Conservation (phyloP, 2,888 invertebrate species). For the Phalera bucephala region DNA sequence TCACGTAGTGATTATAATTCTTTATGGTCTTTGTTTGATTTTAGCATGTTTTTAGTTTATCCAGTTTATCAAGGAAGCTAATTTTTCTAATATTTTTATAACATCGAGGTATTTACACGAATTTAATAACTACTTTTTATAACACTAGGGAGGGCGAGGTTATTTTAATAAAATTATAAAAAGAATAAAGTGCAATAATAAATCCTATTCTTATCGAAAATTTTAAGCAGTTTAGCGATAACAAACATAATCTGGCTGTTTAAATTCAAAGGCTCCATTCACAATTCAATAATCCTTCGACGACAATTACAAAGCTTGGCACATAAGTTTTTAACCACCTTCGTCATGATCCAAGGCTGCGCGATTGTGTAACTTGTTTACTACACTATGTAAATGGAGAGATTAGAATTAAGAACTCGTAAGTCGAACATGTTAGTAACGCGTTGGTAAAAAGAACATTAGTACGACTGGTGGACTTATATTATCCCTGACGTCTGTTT, state of each 20-base stretch:
- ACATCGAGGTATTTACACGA: too few species aligned
- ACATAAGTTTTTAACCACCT: constrained; percentile 7
- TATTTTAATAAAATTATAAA: too few species aligned
- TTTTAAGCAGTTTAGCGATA: too few species aligned
- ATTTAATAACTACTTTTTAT: too few species aligned
- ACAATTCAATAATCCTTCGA: constrained; percentile 10
- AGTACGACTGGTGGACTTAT: constrained; percentile 3
- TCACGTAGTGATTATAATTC: too few species aligned
- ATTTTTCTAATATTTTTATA: too few species aligned
- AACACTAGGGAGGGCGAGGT: too few species aligned
- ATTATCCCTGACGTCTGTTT: constrained; percentile 1
- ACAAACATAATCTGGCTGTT: constrained; percentile 8
- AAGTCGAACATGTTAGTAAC: constrained; percentile 14
- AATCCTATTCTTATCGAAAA: too few species aligned
- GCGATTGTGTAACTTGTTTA: constrained; percentile 43
- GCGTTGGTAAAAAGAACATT: constrained; percentile 27
- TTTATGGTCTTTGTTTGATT: too few species aligned
- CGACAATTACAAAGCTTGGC: background rate
- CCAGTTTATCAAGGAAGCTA: too few species aligned
- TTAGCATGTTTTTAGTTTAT: too few species aligned
- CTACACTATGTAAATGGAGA: constrained; percentile 42
- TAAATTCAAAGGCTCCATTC: constrained; percentile 8
- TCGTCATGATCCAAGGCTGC: constrained; percentile 27
- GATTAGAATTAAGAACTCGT: constrained; percentile 36
- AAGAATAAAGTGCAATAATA: too few species aligned